phyloP scores from a whole-genome alignment of 2,113 vertebrate genomes.

The Rhea pennata region DNA sequence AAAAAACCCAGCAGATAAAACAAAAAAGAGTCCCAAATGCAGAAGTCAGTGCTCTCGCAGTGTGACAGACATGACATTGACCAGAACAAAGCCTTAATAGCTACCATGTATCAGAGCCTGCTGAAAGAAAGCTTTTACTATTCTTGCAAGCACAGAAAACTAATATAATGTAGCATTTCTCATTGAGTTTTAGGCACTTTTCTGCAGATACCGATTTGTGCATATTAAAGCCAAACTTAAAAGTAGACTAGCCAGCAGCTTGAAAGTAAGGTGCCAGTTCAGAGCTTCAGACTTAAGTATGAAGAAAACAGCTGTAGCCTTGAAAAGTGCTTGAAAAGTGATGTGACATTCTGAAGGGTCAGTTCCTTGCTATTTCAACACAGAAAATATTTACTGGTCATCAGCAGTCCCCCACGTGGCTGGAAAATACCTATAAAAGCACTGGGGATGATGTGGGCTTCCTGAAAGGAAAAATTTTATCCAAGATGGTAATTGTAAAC shows the following conservation, averaged over 20 bases:
- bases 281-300: neutral
- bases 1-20: neutral
- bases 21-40: neutral
- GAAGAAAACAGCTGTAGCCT: neutral
- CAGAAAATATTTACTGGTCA: neutral
- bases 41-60: neutral
- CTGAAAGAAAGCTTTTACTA: neutral
- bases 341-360: neutral
- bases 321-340: neutral
- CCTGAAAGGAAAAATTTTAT: neutral
- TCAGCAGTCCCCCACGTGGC: accelerated
- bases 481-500: neutral
- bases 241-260: neutral
- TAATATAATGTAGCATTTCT: neutral
- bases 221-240: neutral
- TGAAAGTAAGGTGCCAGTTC: neutral
- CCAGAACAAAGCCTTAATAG: neutral
- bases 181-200: neutral
- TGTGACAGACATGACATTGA: neutral
- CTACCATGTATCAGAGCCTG: neutral
- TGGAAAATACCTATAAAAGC: neutral
- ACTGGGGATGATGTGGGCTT: neutral
- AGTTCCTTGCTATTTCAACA: neutral
- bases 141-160: neutral
- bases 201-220: neutral